Evolutionary conservation across 2,113 vertebrate genomes (phyloP).

Genomic region (Brachypodius melanocephalos): DNA sequence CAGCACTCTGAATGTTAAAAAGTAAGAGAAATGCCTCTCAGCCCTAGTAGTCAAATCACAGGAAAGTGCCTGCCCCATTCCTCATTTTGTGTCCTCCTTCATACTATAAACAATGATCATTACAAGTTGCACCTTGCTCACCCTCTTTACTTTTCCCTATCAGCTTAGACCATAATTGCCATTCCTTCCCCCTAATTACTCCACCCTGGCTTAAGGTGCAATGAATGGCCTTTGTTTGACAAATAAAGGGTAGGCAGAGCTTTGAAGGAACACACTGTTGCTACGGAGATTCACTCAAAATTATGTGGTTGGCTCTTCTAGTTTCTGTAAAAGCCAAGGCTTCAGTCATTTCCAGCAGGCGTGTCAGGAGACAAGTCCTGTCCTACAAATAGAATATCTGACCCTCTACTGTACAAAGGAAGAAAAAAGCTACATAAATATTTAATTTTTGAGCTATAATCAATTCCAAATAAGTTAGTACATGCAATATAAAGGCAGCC

Average conservation of each 20-base stretch:
- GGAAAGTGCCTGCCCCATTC: background rate
- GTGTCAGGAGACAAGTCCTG: background rate
- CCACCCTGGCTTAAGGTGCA: conserved; percentile 46
- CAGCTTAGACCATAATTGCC: conserved; percentile 30
- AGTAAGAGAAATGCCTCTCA: background rate
- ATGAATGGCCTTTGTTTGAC: conserved; percentile 28
- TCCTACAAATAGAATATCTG: background rate
- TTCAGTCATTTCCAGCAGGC: background rate
- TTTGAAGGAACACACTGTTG: background rate
- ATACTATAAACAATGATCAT: conserved; percentile 13
- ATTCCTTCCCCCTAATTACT: conserved; percentile 41
- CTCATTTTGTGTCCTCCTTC: background rate
- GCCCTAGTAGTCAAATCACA: background rate
- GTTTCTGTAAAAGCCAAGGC: background rate
- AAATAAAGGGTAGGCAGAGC: conserved; percentile 6
- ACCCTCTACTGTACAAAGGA: background rate
- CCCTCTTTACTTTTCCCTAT: conserved; percentile 25
- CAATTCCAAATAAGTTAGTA: background rate
- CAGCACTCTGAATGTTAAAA: background rate
- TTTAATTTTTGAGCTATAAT: background rate
- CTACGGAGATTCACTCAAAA: background rate
- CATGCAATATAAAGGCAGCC: background rate
- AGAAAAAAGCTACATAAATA: background rate
- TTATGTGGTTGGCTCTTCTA: background rate
- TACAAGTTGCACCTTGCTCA: background rate